Base-by-base conservation (phyloP, 2,888 invertebrate genomes). In the Nomada fabriciana region DNA sequence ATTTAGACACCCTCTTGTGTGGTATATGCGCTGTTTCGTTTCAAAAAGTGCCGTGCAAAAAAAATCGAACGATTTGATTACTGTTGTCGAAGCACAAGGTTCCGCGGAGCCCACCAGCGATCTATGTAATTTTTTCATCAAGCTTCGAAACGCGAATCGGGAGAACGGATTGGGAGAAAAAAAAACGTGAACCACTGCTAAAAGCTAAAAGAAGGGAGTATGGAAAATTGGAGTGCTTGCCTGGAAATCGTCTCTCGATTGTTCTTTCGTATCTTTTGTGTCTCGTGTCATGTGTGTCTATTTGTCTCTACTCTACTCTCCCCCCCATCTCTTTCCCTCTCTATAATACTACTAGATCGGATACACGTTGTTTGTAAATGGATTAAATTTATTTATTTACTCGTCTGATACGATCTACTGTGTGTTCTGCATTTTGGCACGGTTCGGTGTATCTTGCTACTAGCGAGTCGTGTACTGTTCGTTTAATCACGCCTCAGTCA, bases 401-500 rank as follows among this genome's bases (percentile, higher is more conserved):
- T 52, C 60, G 43, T 20, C 5, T 42, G 43, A n/a, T 50, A 43
- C 72, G 42, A 52, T 47, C n/a, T 59, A 59, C 23, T 47, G 59
- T 52, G 65, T 82, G 60, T 71, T 78, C 64, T 80, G 72, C 76
- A 84, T 86, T 82, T 73, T 80, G 80, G 86, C 86, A 88, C 87
- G 86, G 80, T 74, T 65, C 75, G 67, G 53, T 59, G 29, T 68
- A 60, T 73, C 53, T 74, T 43, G 80, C 83, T 76, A 73, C 80
- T 64, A 81, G 79, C 60, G 29, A 74, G 75, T 65, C 82, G 81
- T 57, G 63, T 61, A 63, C 60, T 53, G 55, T 55, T 55, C 52
- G 63, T 78, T 65, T 76, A 79, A 72, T 65, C 68, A 73, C 55
- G 61, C 63, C 67, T 57, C 52, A 10, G 13, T 9, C 57, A 68